phyloP scores from a whole-genome alignment of 2,888 invertebrate genomes.

The Poecilobothrus nobilitatus region DNA sequence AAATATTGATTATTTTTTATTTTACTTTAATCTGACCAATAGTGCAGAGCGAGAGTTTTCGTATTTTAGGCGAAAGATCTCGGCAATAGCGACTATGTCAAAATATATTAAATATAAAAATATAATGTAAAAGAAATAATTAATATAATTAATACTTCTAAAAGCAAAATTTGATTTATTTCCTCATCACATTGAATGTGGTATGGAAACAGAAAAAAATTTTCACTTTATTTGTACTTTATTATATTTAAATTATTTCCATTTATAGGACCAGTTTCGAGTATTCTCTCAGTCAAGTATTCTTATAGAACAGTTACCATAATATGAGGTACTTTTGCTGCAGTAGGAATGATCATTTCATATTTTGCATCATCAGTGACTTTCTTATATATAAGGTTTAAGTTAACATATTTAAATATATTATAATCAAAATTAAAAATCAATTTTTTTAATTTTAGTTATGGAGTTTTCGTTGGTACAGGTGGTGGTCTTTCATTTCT shows the following conservation, averaged over 20 bases:
- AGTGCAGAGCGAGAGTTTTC: too few species aligned
- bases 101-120: too few species aligned
- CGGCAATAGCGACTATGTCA: too few species aligned
- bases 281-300: constrained; percentile 73
- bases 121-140: too few species aligned
- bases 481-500: constrained; percentile 82
- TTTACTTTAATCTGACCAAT: background rate
- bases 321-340: constrained; percentile 72
- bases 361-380: constrained; percentile 71
- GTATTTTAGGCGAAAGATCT: too few species aligned
- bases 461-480: constrained; percentile 71
- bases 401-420: background rate
- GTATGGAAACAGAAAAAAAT: too few species aligned
- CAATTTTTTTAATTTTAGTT: constrained; percentile 46
- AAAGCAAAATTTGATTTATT: too few species aligned
- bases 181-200: too few species aligned
- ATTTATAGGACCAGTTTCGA: constrained; percentile 68
- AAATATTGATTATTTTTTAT: too few species aligned
- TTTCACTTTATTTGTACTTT: too few species aligned
- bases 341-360: constrained; percentile 75
- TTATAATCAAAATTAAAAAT: constrained; percentile 16
- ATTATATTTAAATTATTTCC: too few species aligned
- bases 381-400: constrained; percentile 67
- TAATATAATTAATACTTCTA: constrained; percentile 15
- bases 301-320: constrained; percentile 76